These are phyloP conservation scores for Astatotilapia flaviijosephi DNA, from an alignment of 2,113 vertebrate genomes.

Conservation along the genomic window DNA sequence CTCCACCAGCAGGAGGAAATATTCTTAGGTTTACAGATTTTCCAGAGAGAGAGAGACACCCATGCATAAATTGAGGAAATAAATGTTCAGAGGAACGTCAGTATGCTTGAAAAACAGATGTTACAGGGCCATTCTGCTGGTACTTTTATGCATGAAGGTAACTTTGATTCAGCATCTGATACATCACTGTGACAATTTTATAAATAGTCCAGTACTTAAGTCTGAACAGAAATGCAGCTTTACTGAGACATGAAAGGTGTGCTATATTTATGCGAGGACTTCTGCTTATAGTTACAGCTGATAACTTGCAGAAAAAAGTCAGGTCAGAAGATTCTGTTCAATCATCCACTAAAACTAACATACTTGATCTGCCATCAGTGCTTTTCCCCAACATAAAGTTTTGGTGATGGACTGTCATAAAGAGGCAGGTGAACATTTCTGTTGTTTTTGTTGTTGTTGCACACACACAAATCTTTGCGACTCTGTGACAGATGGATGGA, in stretches of 20 bases:
- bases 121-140: background rate
- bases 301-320: background rate
- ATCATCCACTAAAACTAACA: background rate
- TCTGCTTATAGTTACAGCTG: background rate
- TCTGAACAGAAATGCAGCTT: slow-evolving; percentile 18
- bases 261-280: slow-evolving; percentile 21
- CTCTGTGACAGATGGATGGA: slow-evolving; percentile 39
- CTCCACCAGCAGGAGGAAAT: background rate
- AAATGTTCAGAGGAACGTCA: background rate
- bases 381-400: background rate
- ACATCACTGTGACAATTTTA: slow-evolving; percentile 49
- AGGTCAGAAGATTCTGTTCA: background rate
- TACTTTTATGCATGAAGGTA: slow-evolving; percentile 8
- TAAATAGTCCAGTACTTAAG: slow-evolving; percentile 32
- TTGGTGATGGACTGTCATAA: background rate
- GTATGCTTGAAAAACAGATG: slow-evolving; percentile 2
- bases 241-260: slow-evolving; percentile 26
- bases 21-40: background rate
- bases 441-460: background rate
- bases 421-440: background rate
- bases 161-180: slow-evolving; percentile 45
- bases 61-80: background rate
- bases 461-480: background rate
- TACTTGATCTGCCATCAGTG: background rate
- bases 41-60: background rate